These are phyloP conservation scores for Diceros bicornis DNA, from an alignment of 2,797 vertebrate genomes.

Conservation along the genomic window DNA sequence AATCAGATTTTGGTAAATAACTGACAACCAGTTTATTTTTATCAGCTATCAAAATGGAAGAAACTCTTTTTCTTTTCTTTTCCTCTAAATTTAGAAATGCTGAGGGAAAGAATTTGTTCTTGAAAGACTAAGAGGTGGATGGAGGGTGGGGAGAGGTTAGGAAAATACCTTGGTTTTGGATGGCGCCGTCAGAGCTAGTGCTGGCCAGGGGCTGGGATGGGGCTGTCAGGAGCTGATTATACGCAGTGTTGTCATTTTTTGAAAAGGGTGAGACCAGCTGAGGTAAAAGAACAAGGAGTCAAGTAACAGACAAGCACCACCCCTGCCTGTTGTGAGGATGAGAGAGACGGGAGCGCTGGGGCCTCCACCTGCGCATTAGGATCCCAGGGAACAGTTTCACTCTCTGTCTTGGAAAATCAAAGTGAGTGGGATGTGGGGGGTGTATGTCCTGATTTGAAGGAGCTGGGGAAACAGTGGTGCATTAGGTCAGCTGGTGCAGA, in stretches of 20 bases:
- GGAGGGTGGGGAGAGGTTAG: conserved; percentile 15
- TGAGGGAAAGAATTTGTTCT: conserved; percentile 60
- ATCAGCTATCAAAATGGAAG: conserved; percentile 1
- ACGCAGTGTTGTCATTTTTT: background rate
- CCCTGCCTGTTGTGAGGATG: background rate
- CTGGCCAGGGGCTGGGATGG: background rate
- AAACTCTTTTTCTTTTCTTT: conserved; percentile 47
- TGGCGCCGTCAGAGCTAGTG: background rate
- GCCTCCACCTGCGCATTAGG: background rate
- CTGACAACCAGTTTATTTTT: conserved; percentile 51
- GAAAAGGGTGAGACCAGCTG: background rate
- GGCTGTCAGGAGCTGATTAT: background rate
- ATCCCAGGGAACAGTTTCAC: background rate
- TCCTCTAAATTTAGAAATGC: conserved; percentile 3
- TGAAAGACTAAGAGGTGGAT: conserved; percentile 43
- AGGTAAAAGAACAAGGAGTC: background rate
- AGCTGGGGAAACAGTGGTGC: background rate
- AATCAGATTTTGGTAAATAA: conserved; percentile 67
- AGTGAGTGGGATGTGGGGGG: background rate
- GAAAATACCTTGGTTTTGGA: conserved; percentile 32
- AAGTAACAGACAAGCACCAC: background rate
- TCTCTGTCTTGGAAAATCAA: background rate
- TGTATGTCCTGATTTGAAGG: background rate
- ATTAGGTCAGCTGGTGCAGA: background rate
- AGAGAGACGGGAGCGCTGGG: background rate